Evolutionary conservation across 2,113 vertebrate genomes (phyloP), one percentile per base, ranked within the genome.

Genomic region (Colius striatus): DNA sequence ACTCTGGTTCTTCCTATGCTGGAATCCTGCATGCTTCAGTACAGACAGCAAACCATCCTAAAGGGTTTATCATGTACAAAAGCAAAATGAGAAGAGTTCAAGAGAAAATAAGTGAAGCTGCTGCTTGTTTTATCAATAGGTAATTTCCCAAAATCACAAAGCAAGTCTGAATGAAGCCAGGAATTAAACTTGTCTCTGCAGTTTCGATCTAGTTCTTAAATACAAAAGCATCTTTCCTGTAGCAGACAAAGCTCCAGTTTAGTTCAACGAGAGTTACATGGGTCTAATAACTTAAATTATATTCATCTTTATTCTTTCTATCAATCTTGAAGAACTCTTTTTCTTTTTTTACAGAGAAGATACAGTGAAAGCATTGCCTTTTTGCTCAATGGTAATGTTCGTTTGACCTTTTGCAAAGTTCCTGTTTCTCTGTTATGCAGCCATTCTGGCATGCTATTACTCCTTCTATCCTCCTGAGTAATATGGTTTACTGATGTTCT

Each of bases 401-500:
- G 50, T 93, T 71, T 92, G 83, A 91, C 80, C 93, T 89, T 95
- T 91, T 86, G 45, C 91, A 92, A 11, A 89, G 89, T 95, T 95
- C 75, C 54, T 94, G 4, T 88, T 95, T 90, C 78, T 90, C 54
- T 94, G 60, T 85, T 96, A 55, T 55, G 75, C 77, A 92, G 83
- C 75, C 55, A 50, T 1, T 10, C 70, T 92, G 79, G 57, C 78
- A 90, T 70, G 73, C 55, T 63, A 26, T 91, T 90, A 80, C 79
- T 92, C 43, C 83, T 86, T 60, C 85, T 95, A 57, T 93, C 68
- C 95, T 94, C 93, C 88, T 71, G 87, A 95, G 87, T 95, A 94
- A 92, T 80, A 82, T 36, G 41, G 86, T 81, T 94, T 81, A 94
- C 80, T 82, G 81, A 95, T 91, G 88, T 93, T 87, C 70, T 96